These are phyloP conservation scores for Hypothenemus hampei DNA, from an alignment of 1,140 invertebrate genomes.

Conservation along the genomic window DNA sequence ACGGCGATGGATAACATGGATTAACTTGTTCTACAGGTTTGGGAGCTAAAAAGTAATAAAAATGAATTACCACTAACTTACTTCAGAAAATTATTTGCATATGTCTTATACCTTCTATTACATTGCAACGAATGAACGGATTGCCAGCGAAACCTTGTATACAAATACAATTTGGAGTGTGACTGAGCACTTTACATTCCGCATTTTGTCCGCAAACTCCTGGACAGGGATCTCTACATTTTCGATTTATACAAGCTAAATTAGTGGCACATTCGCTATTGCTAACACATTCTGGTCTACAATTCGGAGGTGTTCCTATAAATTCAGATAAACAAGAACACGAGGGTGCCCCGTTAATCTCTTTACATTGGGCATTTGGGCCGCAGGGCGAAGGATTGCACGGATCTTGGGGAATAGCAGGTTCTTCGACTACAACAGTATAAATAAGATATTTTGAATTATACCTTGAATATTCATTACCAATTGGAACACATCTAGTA, in stretches of 20 bases:
- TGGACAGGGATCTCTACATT: conserved; percentile 55
- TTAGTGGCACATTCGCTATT: conserved; percentile 60
- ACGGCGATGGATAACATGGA: conserved; percentile 60
- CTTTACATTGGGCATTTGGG: conserved; percentile 66
- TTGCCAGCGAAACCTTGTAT: conserved; percentile 50
- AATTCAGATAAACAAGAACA: conserved; percentile 68
- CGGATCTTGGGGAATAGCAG: conserved; percentile 48
- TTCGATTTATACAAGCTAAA: conserved; percentile 60
- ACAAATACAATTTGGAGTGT: conserved; percentile 57
- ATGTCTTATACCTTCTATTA: conserved; percentile 33
- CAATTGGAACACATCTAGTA: conserved; percentile 50
- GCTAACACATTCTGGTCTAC: conserved; percentile 69
- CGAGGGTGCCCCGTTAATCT: conserved; percentile 54
- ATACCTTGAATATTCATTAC: conserved; percentile 38
- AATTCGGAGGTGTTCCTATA: conserved; percentile 67
- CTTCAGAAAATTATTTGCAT: conserved; percentile 32
- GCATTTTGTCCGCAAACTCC: conserved; percentile 59
- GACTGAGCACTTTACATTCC: conserved; percentile 53
- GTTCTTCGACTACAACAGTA: conserved; percentile 35
- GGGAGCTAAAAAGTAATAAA: conserved; percentile 14
- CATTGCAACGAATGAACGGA: conserved; percentile 46
- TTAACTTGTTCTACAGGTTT: conserved; percentile 38
- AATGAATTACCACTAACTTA: not conserved
- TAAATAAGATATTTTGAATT: not conserved
- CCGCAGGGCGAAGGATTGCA: conserved; percentile 76